Base-by-base conservation (phyloP, 1,140 invertebrate species). In the Mesaphorura yosii region DNA sequence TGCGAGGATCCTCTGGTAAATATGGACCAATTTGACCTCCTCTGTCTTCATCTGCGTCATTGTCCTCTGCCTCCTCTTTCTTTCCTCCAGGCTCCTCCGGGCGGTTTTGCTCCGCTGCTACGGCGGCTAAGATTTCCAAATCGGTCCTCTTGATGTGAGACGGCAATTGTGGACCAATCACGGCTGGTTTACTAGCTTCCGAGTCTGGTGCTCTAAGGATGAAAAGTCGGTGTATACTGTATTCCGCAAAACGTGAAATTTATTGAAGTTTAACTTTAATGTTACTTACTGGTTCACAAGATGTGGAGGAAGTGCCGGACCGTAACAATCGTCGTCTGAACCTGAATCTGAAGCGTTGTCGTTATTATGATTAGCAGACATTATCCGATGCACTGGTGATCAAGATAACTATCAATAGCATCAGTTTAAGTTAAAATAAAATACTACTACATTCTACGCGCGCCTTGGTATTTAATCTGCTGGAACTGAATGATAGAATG, bases 341-440 rank as follows among this genome's bases (percentile, higher is more conserved):
- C 75, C 94, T 3, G 5, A 27, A 17, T 48, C 46, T 31, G 46
- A 48, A 34, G 31, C n/a, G n/a, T n/a, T n/a, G n/a, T n/a, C n/a
- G n/a, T n/a, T n/a, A n/a, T n/a, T n/a, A n/a, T n/a, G n/a, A n/a
- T n/a, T n/a, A n/a, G n/a, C n/a, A n/a, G n/a, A n/a, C n/a, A n/a
- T n/a, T n/a, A n/a, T n/a, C n/a, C n/a, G n/a, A n/a, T n/a, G n/a
- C n/a, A n/a, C n/a, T n/a, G n/a, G n/a, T n/a, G n/a, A n/a, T n/a
- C n/a, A n/a, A n/a, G n/a, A n/a, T n/a, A n/a, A n/a, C n/a, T n/a
- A n/a, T n/a, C n/a, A n/a, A n/a, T n/a, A n/a, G n/a, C n/a, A n/a
- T n/a, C n/a, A n/a, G n/a, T n/a, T n/a, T n/a, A n/a, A n/a, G n/a
- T n/a, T n/a, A n/a, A n/a, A n/a, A n/a, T n/a, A n/a, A n/a, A n/a